These are phyloP conservation scores for Brevimyrus niger DNA, from an alignment of 2,113 vertebrate genomes.

Conservation along the genomic window DNA sequence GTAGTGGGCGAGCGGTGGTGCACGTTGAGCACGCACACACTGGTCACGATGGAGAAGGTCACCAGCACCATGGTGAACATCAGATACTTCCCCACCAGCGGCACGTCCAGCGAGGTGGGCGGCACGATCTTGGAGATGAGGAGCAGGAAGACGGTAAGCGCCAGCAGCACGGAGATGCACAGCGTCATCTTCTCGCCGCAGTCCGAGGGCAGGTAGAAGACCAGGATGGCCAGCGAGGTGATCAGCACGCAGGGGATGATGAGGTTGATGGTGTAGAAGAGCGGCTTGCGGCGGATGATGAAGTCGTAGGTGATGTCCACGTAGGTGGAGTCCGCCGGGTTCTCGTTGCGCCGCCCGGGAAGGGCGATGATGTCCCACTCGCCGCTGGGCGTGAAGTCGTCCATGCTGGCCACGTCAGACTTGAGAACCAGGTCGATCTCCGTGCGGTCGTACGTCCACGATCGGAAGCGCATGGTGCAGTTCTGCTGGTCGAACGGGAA, in stretches of 20 bases:
- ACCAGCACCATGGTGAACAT: slow-evolving; percentile 99
- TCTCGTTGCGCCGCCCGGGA: slow-evolving; percentile 82
- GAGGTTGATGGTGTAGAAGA: slow-evolving; percentile 96
- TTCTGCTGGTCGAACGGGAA: slow-evolving; percentile 98
- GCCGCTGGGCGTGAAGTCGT: slow-evolving; percentile 90
- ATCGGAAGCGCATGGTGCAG: slow-evolving; percentile 93
- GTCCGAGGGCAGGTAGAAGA: slow-evolving; percentile 91
- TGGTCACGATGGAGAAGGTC: slow-evolving; percentile 93
- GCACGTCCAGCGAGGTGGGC: slow-evolving; percentile 86
- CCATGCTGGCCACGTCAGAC: slow-evolving; percentile 83
- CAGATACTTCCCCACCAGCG: slow-evolving; percentile 89
- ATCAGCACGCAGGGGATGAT: slow-evolving; percentile 94
- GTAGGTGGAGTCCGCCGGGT: slow-evolving; percentile 79
- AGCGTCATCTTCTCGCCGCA: slow-evolving; percentile 96
- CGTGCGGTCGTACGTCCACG: slow-evolving; percentile 89
- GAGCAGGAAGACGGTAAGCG: slow-evolving; percentile 89
- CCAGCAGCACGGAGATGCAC: slow-evolving; percentile 87
- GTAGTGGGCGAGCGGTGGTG: slow-evolving; percentile 93
- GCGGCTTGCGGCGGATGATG: slow-evolving; percentile 86
- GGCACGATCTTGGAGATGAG: slow-evolving; percentile 96
- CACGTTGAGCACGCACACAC: slow-evolving; percentile 90
- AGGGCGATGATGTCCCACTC: slow-evolving; percentile 93
- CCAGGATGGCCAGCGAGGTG: slow-evolving; percentile 86
- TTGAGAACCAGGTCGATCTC: slow-evolving; percentile 89
- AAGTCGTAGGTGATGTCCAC: slow-evolving; percentile 96